A percentile compares a stretch with the other conserved stretches of the same genome.
These are phyloP conservation scores for Enteromius radiatus DNA, from an alignment of 2,797 vertebrate species.

Conservation along the genomic window DNA sequence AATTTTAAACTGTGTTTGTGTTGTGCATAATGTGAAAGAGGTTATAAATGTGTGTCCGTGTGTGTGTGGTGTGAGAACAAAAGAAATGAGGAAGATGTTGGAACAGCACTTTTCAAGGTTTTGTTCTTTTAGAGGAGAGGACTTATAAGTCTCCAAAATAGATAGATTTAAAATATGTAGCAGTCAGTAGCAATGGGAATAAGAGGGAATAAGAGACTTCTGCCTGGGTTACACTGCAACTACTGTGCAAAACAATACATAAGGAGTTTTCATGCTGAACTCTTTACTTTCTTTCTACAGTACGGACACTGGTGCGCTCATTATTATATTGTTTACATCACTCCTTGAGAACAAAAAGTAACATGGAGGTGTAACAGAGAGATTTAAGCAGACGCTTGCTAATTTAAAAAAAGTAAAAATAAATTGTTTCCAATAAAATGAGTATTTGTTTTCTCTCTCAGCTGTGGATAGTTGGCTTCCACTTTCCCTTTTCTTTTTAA, in stretches of 20 bases:
- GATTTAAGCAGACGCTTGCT: background rate
- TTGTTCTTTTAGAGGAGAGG: constrained; percentile 29
- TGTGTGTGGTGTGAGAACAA: constrained; percentile 21
- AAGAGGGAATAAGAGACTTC: background rate
- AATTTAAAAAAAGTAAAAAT: background rate
- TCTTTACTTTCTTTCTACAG: constrained; percentile 5
- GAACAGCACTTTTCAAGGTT: constrained; percentile 42
- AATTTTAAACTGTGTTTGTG: background rate
- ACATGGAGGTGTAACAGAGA: background rate
- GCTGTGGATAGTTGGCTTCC: background rate
- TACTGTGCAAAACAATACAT: background rate
- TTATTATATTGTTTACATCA: background rate
- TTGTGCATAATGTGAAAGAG: background rate
- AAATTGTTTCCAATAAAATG: background rate
- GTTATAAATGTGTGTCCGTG: background rate
- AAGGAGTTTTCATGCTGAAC: background rate
- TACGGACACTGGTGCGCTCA: background rate
- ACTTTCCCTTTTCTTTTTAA: too few relatives aligned
- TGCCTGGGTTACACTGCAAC: background rate
- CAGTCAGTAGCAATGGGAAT: constrained; percentile 9
- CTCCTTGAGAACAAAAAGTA: background rate
- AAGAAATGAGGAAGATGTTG: constrained; percentile 27
- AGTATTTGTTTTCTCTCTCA: background rate
- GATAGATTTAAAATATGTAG: constrained; percentile 29
- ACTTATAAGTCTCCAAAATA: constrained; percentile 41